Percentiles rank a stretch among this genome's conserved stretches.
Evolutionary conservation across 1,140 invertebrate species (phyloP).

Genomic region (Chrysomallon squamiferum): DNA sequence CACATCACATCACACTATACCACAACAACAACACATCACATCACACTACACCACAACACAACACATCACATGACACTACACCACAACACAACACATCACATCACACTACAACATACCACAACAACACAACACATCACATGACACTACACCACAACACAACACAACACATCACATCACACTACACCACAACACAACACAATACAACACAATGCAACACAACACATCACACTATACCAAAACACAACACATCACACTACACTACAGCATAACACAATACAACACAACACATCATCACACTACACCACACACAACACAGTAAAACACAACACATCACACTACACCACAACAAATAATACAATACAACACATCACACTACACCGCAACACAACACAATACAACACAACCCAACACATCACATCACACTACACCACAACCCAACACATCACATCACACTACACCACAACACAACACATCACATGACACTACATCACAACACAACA

Average conservation of each 20-base stretch:
- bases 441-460: background rate
- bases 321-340: background rate
- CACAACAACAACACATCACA: too few relatives aligned
- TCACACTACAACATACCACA: constrained; percentile 1
- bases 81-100: background rate
- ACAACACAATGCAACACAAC: background rate
- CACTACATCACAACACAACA: constrained; percentile 2
- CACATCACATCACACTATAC: background rate
- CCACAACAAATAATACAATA: background rate
- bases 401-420: constrained; percentile 5
- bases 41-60: background rate
- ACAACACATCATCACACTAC: background rate
- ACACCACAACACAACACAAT: constrained; percentile 1
- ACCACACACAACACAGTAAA: constrained; percentile 1
- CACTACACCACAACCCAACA: background rate
- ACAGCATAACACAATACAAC: too few relatives aligned
- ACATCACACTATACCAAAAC: constrained; percentile 1
- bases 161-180: constrained; percentile 2
- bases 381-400: background rate
- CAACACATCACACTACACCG: background rate
- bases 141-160: constrained; percentile 1
- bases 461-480: background rate
- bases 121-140: background rate
- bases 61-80: background rate
- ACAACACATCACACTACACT: background rate